Evolutionary conservation across 2,797 vertebrate species (phyloP).

Genomic region (Notolabrus celidotus): DNA sequence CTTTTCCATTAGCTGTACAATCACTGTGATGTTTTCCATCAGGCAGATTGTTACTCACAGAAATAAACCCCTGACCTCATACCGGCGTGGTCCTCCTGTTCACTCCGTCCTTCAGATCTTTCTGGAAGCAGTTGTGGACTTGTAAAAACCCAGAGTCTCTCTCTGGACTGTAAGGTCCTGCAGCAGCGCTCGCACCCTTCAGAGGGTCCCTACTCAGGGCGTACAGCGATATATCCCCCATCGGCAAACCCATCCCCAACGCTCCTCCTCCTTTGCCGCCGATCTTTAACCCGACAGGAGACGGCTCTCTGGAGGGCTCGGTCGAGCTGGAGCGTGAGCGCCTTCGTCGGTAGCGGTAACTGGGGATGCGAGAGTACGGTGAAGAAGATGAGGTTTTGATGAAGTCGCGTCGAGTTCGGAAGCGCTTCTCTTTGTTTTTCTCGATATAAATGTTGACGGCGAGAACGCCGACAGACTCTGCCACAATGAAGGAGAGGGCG

Average conservation of each 20-base stretch:
- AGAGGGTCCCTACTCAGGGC: constrained; percentile 90
- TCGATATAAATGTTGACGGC: constrained; percentile 98
- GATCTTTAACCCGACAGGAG: constrained; percentile 90
- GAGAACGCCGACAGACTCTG: constrained; percentile 94
- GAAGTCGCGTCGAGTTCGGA: constrained; percentile 88
- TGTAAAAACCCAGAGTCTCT: constrained; percentile 92
- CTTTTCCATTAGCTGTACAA: constrained; percentile 41
- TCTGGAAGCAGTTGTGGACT: constrained; percentile 95
- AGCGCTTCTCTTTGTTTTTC: constrained; percentile 94
- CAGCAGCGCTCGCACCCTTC: constrained; percentile 82
- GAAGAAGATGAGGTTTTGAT: constrained; percentile 90
- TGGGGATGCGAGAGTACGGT: constrained; percentile 94
- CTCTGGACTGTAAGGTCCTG: constrained; percentile 90
- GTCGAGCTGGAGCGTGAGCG: constrained; percentile 92
- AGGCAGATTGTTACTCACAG: constrained; percentile 29
- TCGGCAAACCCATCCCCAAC: constrained; percentile 84
- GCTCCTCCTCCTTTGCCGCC: constrained; percentile 63
- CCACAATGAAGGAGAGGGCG: constrained; percentile 96
- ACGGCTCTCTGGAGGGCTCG: constrained; percentile 92
- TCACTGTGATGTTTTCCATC: constrained; percentile 25
- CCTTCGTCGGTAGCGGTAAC: constrained; percentile 91
- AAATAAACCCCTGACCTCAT: constrained; percentile 70
- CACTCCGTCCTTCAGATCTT: constrained; percentile 91
- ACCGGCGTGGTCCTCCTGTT: constrained; percentile 96
- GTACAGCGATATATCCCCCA: constrained; percentile 95